Evolutionary conservation across 2,113 vertebrate genomes (phyloP).

Genomic region (Silurus asotus): DNA sequence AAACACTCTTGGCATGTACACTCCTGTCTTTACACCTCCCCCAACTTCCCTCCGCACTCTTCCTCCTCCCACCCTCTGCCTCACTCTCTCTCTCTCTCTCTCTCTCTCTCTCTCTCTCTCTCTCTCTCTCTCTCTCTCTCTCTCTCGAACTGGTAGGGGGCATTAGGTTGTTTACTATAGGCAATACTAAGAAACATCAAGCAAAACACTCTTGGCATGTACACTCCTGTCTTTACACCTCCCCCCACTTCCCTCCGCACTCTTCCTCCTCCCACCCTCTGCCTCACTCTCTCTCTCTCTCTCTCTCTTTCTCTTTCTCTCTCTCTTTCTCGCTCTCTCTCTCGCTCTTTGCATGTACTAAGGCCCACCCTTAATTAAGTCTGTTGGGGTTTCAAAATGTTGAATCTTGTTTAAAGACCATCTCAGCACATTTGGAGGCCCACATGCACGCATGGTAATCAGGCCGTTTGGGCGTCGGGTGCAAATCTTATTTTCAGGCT

Average conservation of each 20-base stretch:
- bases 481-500: slow-evolving; percentile 71
- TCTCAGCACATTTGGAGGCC: slow-evolving; percentile 94
- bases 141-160: slow-evolving; percentile 19
- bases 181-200: slow-evolving; percentile 54
- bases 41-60: no score
- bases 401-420: slow-evolving; percentile 91
- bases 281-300: slow-evolving; percentile 22
- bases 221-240: slow-evolving; percentile 34
- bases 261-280: slow-evolving; percentile 42
- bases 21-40: slow-evolving; percentile 15
- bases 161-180: slow-evolving; percentile 47
- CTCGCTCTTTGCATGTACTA: slow-evolving; percentile 68
- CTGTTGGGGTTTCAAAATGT: slow-evolving; percentile 92
- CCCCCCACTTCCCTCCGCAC: not conserved
- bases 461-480: slow-evolving; percentile 74
- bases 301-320: slow-evolving; percentile 29
- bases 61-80: no score
- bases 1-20: slow-evolving; percentile 39
- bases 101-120: slow-evolving; percentile 51
- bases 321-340: slow-evolving; percentile 16
- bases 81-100: no score
- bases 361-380: slow-evolving; percentile 95
- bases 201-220: slow-evolving; percentile 40
- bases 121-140: no score
- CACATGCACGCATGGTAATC: slow-evolving; percentile 81